phyloP scores from a whole-genome alignment of 2,888 invertebrate species.

The Agrochola lychnidis region DNA sequence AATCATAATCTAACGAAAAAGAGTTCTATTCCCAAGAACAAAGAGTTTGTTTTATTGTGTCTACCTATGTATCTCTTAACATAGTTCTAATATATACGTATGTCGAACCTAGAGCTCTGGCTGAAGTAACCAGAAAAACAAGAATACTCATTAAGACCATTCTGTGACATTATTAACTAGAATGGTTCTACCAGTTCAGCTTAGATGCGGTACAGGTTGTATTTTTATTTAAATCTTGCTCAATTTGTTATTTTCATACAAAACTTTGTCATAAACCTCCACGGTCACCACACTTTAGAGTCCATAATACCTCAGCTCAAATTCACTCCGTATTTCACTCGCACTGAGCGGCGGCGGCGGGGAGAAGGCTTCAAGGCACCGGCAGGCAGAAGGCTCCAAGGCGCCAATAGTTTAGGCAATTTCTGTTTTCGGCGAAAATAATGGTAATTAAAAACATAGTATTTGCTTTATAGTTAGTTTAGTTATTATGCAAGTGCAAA shows the following conservation, averaged over 20 bases:
- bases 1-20: background rate
- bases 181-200: background rate
- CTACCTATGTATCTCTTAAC: background rate
- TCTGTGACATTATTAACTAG: background rate
- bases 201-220: slow-evolving; percentile 9
- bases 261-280: background rate
- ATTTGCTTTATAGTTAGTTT: too few species aligned
- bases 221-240: background rate
- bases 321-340: too few species aligned
- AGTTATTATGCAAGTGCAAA: too few species aligned
- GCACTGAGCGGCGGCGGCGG: too few species aligned
- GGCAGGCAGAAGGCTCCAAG: too few species aligned
- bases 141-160: background rate
- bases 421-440: too few species aligned
- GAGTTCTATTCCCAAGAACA: background rate
- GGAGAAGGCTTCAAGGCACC: too few species aligned
- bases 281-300: too few species aligned
- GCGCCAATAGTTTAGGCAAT: too few species aligned
- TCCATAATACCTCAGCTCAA: too few species aligned
- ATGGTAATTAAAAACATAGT: too few species aligned
- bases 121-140: background rate
- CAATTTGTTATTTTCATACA: background rate
- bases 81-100: background rate
- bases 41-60: background rate
- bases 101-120: background rate